Base-by-base conservation (phyloP, 2,797 vertebrate species). In the Ataeniobius toweri region DNA sequence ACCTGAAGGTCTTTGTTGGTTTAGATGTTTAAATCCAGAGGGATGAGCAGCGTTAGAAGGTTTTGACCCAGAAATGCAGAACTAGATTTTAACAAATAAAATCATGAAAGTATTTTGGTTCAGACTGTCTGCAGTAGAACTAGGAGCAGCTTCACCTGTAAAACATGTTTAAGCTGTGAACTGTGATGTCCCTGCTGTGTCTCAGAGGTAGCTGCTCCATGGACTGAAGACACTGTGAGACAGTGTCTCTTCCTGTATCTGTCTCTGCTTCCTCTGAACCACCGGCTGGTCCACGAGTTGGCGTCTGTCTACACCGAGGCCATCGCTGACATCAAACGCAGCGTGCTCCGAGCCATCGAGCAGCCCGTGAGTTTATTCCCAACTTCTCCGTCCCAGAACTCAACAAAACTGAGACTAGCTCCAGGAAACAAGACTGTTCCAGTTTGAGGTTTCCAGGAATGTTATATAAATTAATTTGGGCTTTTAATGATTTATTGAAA, bases 311-410 rank as follows among this genome's bases (percentile, higher is more conserved):
- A 99, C 94, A 99, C 97, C 0, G 97, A 99, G 92, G 98, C 98
- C 91, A 99, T 98, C 0, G 97, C 98, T 0, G 98, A 99, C 95
- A 99, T 99, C 94, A 99, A 99, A 74, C 96, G 98, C 76, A 98
- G 97, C 0, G 97, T 99, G 41, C 95, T 99, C 2, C 87, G 98
- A 3, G 97, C 98, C 71, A 98, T 99, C 5, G 98, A 99, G 88
- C 97, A 97, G 78, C 98, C 98, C 44, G 97, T 99, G 73, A 92
- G 94, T 86, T 61, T 36, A 1, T 13, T 36, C 36, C 36, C 36
- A 4, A 36, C 36, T 36, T 36, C 36, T 36, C 36, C 36, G 36
- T 36, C 36, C 36, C 36, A 36, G 36, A 36, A 36, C 36, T 36
- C 36, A 3, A 36, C 36, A 36, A 36, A 36, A 36, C 36, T 36